These are phyloP conservation scores for Struthidea cinerea DNA, from an alignment of 2,113 vertebrate genomes.

Conservation along the genomic window DNA sequence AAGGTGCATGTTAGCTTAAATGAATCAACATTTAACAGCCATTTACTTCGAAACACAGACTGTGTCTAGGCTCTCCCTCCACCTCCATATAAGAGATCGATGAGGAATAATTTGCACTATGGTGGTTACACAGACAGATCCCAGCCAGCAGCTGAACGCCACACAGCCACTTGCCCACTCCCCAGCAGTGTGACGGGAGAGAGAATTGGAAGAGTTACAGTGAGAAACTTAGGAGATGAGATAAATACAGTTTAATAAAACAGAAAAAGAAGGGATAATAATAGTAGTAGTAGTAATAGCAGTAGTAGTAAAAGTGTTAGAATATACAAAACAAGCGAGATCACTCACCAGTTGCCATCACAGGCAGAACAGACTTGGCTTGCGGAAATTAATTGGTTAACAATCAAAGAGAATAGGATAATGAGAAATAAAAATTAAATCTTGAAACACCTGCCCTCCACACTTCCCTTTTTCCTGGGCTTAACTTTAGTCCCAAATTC, in stretches of 20 bases:
- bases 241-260: neutral
- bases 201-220: neutral
- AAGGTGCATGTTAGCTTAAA: neutral
- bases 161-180: neutral
- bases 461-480: neutral
- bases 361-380: neutral
- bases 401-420: neutral
- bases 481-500: neutral
- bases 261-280: neutral
- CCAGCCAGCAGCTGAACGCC: neutral
- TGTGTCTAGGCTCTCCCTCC: neutral
- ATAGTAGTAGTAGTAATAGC: neutral
- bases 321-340: neutral
- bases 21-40: slow-evolving; percentile 12
- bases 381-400: neutral
- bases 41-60: neutral
- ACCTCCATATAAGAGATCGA: neutral
- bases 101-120: slow-evolving; percentile 25
- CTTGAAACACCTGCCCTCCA: neutral
- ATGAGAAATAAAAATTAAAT: neutral
- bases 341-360: neutral
- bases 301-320: neutral
- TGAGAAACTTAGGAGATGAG: neutral
- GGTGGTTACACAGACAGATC: neutral
- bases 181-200: neutral